Percentiles rank a stretch among this genome's conserved stretches.
These are phyloP conservation scores for Tetranychus truncatus DNA, from an alignment of 2,888 invertebrate species.

Conservation along the genomic window DNA sequence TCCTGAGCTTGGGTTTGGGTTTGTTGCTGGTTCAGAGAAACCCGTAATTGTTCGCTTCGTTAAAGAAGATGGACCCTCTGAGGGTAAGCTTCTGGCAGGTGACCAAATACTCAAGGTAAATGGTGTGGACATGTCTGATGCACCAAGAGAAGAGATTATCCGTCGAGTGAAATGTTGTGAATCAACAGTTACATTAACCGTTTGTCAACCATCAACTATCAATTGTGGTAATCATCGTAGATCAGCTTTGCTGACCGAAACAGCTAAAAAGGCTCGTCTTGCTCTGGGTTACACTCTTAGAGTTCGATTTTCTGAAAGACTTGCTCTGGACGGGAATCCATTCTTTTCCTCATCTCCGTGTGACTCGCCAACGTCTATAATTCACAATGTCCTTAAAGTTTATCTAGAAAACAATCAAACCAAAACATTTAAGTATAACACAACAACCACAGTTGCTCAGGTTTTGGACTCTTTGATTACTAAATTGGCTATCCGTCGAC, in stretches of 20 bases:
- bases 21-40: conserved; percentile 82
- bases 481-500: conserved; percentile 62
- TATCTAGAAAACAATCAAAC: conserved; percentile 88
- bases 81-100: conserved; percentile 3
- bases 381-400: conserved; percentile 77
- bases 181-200: neutral
- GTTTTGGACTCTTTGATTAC: conserved; percentile 64
- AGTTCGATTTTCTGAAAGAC: neutral
- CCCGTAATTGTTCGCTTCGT: conserved; percentile 66
- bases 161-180: conserved; percentile 6
- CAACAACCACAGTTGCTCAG: conserved; percentile 61
- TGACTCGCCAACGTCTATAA: conserved; percentile 29
- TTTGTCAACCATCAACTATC: neutral
- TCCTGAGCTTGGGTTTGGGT: conserved; percentile 68
- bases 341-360: neutral
- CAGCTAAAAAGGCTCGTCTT: conserved; percentile 6
- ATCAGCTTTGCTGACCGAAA: neutral
- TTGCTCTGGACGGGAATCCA: neutral
- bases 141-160: conserved; percentile 6
- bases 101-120: conserved; percentile 1
- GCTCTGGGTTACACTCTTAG: neutral
- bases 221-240: neutral
- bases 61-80: conserved; percentile 34
- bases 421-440: conserved; percentile 87
- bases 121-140: conserved; percentile 4